Evolutionary conservation across 1,140 invertebrate genomes (phyloP).

Genomic region (Psilanteris sp.): DNA sequence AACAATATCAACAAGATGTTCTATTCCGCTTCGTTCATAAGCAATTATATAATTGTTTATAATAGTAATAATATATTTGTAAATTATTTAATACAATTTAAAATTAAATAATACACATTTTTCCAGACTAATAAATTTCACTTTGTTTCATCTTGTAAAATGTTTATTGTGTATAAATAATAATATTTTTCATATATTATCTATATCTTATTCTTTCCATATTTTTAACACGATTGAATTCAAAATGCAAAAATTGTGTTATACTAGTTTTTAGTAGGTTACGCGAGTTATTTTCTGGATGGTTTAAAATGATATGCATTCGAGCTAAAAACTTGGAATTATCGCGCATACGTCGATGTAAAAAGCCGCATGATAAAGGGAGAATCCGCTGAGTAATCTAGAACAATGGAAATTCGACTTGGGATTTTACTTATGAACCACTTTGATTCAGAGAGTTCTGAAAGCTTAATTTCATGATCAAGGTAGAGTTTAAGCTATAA

Average conservation of each 20-base stretch:
- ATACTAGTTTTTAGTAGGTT: conserved; percentile 14
- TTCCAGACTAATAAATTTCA: too few species aligned
- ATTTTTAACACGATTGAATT: too few species aligned
- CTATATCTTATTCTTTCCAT: too few species aligned
- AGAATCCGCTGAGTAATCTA: conserved; percentile 54
- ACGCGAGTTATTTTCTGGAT: conserved; percentile 29
- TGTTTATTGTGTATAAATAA: too few species aligned
- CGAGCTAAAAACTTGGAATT: conserved; percentile 36
- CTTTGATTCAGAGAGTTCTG: conserved; percentile 46
- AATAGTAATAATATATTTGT: too few species aligned
- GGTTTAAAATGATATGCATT: conserved; percentile 38
- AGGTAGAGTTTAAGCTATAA: conserved; percentile 49
- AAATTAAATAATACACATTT: too few species aligned
- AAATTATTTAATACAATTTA: too few species aligned
- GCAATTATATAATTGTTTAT: too few species aligned
- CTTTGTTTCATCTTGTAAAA: too few species aligned
- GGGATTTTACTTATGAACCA: conserved; percentile 54
- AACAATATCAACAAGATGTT: too few species aligned
- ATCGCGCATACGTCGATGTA: conserved; percentile 29
- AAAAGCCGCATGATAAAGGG: conserved; percentile 46
- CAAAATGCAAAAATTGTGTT: conserved; percentile 7
- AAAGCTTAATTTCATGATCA: conserved; percentile 61
- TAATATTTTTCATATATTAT: too few species aligned
- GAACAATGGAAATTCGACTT: conserved; percentile 52
- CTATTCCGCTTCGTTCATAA: too few species aligned